phyloP scores from a whole-genome alignment of 2,113 vertebrate species.

The Cyprinodon brontotheroides region DNA sequence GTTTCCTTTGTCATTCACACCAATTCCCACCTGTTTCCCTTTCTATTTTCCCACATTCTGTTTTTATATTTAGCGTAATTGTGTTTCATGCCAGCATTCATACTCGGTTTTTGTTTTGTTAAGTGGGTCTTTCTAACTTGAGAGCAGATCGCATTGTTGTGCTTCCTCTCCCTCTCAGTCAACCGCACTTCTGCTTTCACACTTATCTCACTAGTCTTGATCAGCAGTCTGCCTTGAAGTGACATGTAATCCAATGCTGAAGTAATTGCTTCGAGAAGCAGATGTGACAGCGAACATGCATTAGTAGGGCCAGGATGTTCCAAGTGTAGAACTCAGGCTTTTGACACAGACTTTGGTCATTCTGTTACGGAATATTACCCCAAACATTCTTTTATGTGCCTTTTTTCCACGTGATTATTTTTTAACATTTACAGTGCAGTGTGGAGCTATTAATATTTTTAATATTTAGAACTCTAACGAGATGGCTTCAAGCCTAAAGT shows the following conservation, averaged over 20 bases:
- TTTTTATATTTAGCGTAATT: neutral
- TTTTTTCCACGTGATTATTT: neutral
- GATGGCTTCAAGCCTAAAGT: neutral
- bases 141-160: neutral
- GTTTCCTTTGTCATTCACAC: conserved; percentile 54
- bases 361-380: neutral
- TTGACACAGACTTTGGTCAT: neutral
- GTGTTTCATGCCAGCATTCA: neutral
- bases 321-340: neutral
- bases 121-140: neutral
- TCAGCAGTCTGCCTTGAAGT: conserved; percentile 30
- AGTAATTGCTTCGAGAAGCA: conserved; percentile 20
- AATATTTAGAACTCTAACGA: neutral
- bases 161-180: neutral
- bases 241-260: conserved; percentile 7
- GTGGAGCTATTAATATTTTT: neutral
- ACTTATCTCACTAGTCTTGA: conserved; percentile 23
- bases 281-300: conserved; percentile 4
- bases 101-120: neutral
- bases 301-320: neutral
- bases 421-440: neutral
- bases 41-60: conserved; percentile 48
- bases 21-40: conserved; percentile 63
- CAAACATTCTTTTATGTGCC: too few species aligned
- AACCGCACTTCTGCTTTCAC: neutral